Base-by-base conservation (phyloP, 2,113 vertebrate species). In the Perca flavescens region DNA sequence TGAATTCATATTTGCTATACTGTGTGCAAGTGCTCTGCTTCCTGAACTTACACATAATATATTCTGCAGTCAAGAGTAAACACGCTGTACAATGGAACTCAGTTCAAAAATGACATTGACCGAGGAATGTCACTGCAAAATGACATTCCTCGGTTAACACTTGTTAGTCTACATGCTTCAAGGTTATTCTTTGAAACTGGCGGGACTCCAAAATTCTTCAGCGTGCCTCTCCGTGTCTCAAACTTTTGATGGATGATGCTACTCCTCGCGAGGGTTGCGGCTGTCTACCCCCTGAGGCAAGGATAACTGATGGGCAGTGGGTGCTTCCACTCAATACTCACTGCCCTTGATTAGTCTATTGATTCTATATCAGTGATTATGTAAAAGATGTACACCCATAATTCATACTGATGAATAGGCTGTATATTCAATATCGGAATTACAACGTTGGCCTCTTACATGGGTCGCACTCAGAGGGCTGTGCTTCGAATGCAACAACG, bases 211-310 rank as follows among this genome's bases (percentile, higher is more conserved):
- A 19, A 31, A 88, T 62, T 43, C 79, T 82, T 80, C 31, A 61
- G 84, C 68, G 12, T 86, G 68, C 69, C 53, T 83, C 46, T 86
- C 65, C 16, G 17, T 77, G 86, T 88, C 90, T 36, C 85, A 89
- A 93, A 93, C 91, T 94, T 93, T 90, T 94, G 92, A 95, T 94
- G 89, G 87, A 95, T 94, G 92, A 83, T 52, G 89, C 72, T 86
- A 28, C 87, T 89, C 67, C 82, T 83, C 21, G 28, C 72, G 36
- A 82, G 72, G 88, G 78, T 67, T 78, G 86, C 68, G 72, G 82
- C 88, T 89, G 89, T 91, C 90, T 79, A 73, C 81, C 79, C 74
- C 91, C 89, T 28, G 82, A 92, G 86, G 84, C 88, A 67, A 65
- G 74, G 82, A 92, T 90, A 92, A 93, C 85, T 80, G 91, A 94